Evolutionary conservation across 2,113 vertebrate species (phyloP), one percentile per base, ranked within the genome.

Genomic region (Brienomyrus brachyistius): DNA sequence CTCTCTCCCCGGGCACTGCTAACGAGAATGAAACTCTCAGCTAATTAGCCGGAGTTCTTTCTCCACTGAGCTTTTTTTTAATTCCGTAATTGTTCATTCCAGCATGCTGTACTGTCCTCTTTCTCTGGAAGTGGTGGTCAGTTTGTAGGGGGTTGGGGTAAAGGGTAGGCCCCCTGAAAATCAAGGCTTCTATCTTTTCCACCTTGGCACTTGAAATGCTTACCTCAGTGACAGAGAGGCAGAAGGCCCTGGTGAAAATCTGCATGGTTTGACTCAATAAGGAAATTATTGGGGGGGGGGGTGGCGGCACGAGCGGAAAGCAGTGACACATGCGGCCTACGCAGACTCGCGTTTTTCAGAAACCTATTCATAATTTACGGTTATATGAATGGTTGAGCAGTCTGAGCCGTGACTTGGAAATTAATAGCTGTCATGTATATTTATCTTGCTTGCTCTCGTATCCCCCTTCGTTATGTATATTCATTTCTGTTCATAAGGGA

Each of bases 281-380:
- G 45, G 56, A 40, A 77, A 40, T 40, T 5, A 40, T 17, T 2
- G 89, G 45, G 47, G 23, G 82, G 13, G 6, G 19, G 77, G 40
- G 31, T 5, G 83, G 83, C 9, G 21, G 35, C 21, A 13, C 2
- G n/a, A 48, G n/a, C 13, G 3, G 45, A 51, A 86, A 51, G 83
- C n/a, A 19, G 23, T 1, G 83, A 15, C 48, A 5, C n/a, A 48
- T 27, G 66, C 90, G 89, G 90, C 84, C 88, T 87, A 86, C 43
- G 13, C 23, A 40, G 43, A 17, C 23, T 27, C 11, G 27, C n/a
- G 31, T 89, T 91, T 87, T 52, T 88, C 89, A 87, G 85, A n/a
- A 51, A 59, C 31, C 40, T 87, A 91, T 94, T 89, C 50, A 92
- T 92, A 90, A 93, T 93, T 92, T 54, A n/a, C n/a, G 31, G 4